Percentiles rank a stretch among this genome's conserved stretches.
Conservation (phyloP, 2,797 vertebrate species). For the Threskiornis aethiopicus region DNA sequence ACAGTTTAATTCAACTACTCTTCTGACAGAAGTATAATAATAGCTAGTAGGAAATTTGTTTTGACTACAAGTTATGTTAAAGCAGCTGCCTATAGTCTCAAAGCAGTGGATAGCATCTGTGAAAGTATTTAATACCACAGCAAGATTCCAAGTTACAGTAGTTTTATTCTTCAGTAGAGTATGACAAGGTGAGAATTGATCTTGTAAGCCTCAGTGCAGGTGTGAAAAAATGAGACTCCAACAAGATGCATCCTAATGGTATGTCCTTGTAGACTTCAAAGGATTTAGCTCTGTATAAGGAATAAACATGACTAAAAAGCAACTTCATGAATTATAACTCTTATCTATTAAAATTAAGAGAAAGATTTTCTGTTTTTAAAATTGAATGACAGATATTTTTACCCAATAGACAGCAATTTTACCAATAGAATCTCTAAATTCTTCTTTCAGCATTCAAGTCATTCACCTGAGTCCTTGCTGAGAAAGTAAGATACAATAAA, state of each 20-base stretch:
- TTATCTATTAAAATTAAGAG: not conserved
- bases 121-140: slow-evolving; percentile 71
- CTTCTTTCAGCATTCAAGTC: not conserved
- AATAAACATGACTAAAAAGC: slow-evolving; percentile 32
- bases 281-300: slow-evolving; percentile 21
- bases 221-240: slow-evolving; percentile 67
- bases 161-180: slow-evolving; percentile 67
- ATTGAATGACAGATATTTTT: not conserved
- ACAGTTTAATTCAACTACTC: slow-evolving; percentile 1
- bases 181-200: slow-evolving; percentile 71
- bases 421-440: not conserved
- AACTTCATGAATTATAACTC: not conserved
- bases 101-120: slow-evolving; percentile 57
- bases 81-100: slow-evolving; percentile 69
- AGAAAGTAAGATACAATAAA: not conserved
- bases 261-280: slow-evolving; percentile 22
- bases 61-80: slow-evolving; percentile 58
- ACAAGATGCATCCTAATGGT: slow-evolving; percentile 56
- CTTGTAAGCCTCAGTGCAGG: slow-evolving; percentile 47
- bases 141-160: slow-evolving; percentile 61
- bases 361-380: not conserved
- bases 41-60: slow-evolving; percentile 29
- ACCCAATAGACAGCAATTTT: not conserved
- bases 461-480: not conserved
- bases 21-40: slow-evolving; percentile 14